Evolutionary conservation across 1,140 invertebrate genomes (phyloP), one percentile per base, ranked within the genome.

Genomic region (Zaprionus gabonicus): DNA sequence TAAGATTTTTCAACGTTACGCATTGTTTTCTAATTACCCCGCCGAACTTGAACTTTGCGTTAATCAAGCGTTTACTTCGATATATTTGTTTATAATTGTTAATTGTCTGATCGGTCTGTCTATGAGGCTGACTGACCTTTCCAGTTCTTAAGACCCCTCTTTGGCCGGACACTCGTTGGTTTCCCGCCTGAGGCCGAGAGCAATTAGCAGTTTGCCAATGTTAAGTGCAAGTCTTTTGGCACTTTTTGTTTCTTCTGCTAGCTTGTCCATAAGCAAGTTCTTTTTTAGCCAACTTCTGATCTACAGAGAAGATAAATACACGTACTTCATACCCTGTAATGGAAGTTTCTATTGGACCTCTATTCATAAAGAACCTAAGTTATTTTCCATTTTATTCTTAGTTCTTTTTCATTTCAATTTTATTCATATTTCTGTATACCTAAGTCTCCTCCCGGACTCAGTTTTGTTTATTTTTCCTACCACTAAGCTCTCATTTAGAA

Each of bases 21-120:
- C 67, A 75, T 75, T 64, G 59, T 60, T 74, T 49, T 34, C 49
- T 78, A 73, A 78, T 76, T 62, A 41, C 41, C 13, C 36, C 36
- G 13, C 13, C 64, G 62, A 77, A 70, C 70, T 80, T 80, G 78
- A 76, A 77, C 78, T 80, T 78, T 69, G 55, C 46, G 62, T 66
- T 78, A 78, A 69, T 78, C 65, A 80, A 70, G 53, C 78, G 62
- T 78, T 78, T 74, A 58, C 64, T 64, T 74, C 49, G 64, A 74
- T 70, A 65, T 70, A 65, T 70, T 65, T 75, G 20, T 55, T 56
- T 64, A 65, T 75, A 77, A 78, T 69, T 78, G 65, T 62, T 73
- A 74, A 78, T 78, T 78, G 56, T 67, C 66, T 41, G 60, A 75
- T 60, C 60, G 7, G 9, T 20, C 17, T 13, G 20, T 17, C 13